Percentiles rank a stretch among this genome's conserved stretches.
Evolutionary conservation across 2,888 invertebrate species (phyloP).

Genomic region (Lamproptera curius): DNA sequence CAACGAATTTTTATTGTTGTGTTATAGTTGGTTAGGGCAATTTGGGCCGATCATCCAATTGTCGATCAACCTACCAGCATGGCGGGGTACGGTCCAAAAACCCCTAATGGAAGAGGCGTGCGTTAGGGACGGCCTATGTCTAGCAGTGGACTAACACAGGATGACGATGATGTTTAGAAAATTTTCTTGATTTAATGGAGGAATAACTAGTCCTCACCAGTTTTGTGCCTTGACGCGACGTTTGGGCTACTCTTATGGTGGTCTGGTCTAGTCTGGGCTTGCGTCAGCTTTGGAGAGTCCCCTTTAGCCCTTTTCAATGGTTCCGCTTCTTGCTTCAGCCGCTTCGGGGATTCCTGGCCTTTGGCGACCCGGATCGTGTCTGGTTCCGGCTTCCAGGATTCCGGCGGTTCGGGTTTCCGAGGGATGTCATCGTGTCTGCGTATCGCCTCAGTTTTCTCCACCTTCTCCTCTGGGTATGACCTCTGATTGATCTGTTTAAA

Average conservation of each 20-base stretch:
- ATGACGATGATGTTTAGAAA: too few species aligned
- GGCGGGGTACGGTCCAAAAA: too few species aligned
- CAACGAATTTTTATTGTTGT: too few species aligned
- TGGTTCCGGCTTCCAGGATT: constrained; percentile 61
- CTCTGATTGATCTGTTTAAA: too few species aligned
- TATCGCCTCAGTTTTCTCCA: constrained; percentile 42
- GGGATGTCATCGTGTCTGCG: constrained; percentile 50
- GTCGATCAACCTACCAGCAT: too few species aligned
- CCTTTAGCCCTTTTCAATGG: constrained; percentile 66
- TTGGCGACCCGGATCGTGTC: constrained; percentile 63
- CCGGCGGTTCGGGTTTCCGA: constrained; percentile 36
- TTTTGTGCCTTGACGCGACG: constrained; percentile 74
- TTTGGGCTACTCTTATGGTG: constrained; percentile 82
- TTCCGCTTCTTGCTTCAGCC: constrained; percentile 66
- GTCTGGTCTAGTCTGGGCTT: constrained; percentile 54
- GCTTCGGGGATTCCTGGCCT: constrained; percentile 62
- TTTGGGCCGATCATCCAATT: too few species aligned
- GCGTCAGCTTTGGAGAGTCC: constrained; percentile 61
- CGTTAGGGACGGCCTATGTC: too few species aligned
- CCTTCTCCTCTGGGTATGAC: constrained; percentile 55
- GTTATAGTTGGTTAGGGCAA: too few species aligned
- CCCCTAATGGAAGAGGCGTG: too few species aligned
- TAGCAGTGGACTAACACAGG: too few species aligned
- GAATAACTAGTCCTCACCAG: constrained; percentile 47
- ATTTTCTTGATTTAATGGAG: too few species aligned